Evolutionary conservation across 2,888 invertebrate genomes (phyloP), one percentile per base, ranked within the genome.

Genomic region (Platycheirus rosarum): DNA sequence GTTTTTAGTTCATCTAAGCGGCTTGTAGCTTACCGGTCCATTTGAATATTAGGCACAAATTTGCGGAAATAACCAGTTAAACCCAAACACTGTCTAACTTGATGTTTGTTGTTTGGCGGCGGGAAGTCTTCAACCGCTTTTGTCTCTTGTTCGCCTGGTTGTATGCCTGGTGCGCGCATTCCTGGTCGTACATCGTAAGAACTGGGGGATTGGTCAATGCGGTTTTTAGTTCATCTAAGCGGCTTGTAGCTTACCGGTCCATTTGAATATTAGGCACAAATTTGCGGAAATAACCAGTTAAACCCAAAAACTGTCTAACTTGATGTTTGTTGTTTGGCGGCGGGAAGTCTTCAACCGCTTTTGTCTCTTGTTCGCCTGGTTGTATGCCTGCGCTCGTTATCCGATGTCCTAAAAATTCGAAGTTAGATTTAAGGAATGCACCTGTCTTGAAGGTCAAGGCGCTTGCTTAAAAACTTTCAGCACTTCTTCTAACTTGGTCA

Each of bases 31-130:
- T 6, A 13, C 14, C 5, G 40, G 14, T 13, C 40, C 40, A 40
- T 40, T 40, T 14, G n/a, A 35, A 35, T n/a, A n/a, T 40, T 20
- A 16, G 35, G 18, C 20, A 37, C 35, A n/a, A 55, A 20, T 37
- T 55, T 51, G 35, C 35, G n/a, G 55, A 55, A 55, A 37, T 40
- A 55, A 18, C 37, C 55, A 35, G 55, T 37, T 37, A 18, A n/a
- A 1, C 37, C 55, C 9, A 55, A 20, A 9, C 18, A 55, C 40
- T 20, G 55, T 18, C 55, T 55, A 0, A 55, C 32, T 8, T 40
- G 18, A 14, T 40, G 37, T 23, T 40, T 40, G 8, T 14, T 37
- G 6, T 40, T 37, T 8, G 55, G 55, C 8, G 1, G 37, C n/a
- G 18, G 37, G 14, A 55, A 37, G 20, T 55, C 55, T 9, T 40